Base-by-base conservation (phyloP, 2,797 vertebrate species). In the Tenualosa thibaudeaui region DNA sequence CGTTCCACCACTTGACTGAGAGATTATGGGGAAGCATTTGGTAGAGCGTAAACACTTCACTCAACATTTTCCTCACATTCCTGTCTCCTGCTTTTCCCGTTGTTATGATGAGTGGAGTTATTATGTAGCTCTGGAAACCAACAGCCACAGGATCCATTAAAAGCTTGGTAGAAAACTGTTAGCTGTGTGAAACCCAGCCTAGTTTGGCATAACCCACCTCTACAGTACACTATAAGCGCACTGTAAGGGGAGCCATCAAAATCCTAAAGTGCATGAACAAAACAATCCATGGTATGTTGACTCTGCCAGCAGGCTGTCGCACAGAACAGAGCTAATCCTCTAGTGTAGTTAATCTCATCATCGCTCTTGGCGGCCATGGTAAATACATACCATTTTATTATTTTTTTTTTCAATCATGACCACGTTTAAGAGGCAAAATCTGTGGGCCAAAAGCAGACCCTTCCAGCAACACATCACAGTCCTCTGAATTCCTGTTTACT, bases 21-120 rank as follows among this genome's bases (percentile, higher is more conserved):
- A 15, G 71, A 78, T 46, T 78, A 46, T 17, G 6, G 71, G 37
- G 37, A 78, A 46, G 19, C 6, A 78, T 78, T 19, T 43, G 19
- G 40, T 46, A 43, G 71, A 46, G 17, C 5, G 71, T 78, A 46
- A 78, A 78, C 71, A 78, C 40, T 78, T 78, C 71, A 78, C 19
- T 46, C 71, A 78, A 78, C 71, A 78, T 78, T 46, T 78, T 78
- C 71, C 71, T 78, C 71, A 78, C 71, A 78, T 78, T 78, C 71
- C 71, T 46, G 71, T 8, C 37, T 46, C 71, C 71, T 43, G 37
- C 71, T 78, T 40, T 40, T 46, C 37, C 17, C 22, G 5, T 22
- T 46, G 71, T 78, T 78, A n/a, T 40, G 37, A 46, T 75, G 71
- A 78, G 71, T 78, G 71, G 40, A 78, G 71, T 7, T 78, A 78